Evolutionary conservation across 2,113 vertebrate genomes (phyloP).

Genomic region (Carettochelys insculpta): DNA sequence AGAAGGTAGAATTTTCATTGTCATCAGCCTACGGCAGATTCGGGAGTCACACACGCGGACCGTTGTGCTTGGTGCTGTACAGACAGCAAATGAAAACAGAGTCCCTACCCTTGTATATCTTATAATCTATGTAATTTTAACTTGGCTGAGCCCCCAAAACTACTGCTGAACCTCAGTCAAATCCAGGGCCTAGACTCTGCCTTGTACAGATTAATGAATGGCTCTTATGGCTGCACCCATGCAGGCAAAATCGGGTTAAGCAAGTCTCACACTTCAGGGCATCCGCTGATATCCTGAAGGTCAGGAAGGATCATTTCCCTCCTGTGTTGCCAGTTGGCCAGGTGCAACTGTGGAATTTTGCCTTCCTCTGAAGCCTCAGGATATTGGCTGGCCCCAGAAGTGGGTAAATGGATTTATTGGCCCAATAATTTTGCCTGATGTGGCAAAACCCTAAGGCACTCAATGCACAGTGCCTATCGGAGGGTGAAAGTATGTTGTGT

Average conservation of each 20-base stretch:
- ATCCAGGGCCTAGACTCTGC: not conserved
- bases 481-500: not conserved
- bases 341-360: constrained; percentile 65
- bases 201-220: constrained; percentile 1
- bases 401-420: constrained; percentile 57
- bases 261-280: constrained; percentile 38
- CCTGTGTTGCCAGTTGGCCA: constrained; percentile 58
- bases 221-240: not conserved
- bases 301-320: constrained; percentile 64
- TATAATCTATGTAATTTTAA: not conserved
- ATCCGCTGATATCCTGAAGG: constrained; percentile 6
- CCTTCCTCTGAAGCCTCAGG: constrained; percentile 56
- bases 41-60: not conserved
- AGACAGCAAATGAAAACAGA: no score
- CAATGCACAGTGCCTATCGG: not conserved
- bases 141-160: not conserved
- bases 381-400: constrained; percentile 52
- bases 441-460: constrained; percentile 25
- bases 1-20: not conserved
- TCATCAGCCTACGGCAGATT: not conserved
- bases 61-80: not conserved
- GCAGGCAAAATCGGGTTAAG: constrained; percentile 61
- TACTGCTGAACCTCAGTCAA: not conserved
- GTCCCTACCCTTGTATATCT: not conserved
- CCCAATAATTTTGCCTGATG: constrained; percentile 1